Conservation (phyloP, 1,140 invertebrate genomes). For the Drosophila pruinosa region DNA sequence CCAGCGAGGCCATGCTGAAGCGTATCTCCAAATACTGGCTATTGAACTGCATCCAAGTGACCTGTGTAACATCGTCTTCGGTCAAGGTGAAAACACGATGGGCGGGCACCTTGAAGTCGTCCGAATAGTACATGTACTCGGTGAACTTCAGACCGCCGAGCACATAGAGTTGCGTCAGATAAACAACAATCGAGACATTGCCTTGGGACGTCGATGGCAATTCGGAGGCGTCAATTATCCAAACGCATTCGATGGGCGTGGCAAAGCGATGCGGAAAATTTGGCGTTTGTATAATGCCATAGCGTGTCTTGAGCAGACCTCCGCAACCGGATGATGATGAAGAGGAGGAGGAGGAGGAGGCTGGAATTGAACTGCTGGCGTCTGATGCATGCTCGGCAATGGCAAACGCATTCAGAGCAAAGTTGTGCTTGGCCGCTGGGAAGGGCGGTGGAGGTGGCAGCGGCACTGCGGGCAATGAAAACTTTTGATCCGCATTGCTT, state of each 20-base stretch:
- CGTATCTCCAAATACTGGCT: constrained; percentile 91
- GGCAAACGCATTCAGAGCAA: constrained; percentile 64
- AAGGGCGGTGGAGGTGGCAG: constrained; percentile 73
- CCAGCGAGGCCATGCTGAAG: constrained; percentile 88
- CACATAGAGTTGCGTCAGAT: constrained; percentile 94
- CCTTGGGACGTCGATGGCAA: constrained; percentile 54
- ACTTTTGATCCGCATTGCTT: constrained; percentile 60
- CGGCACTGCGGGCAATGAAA: constrained; percentile 70
- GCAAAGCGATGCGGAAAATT: constrained; percentile 91
- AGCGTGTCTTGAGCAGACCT: constrained; percentile 85
- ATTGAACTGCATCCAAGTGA: constrained; percentile 87
- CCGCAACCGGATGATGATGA: constrained; percentile 84
- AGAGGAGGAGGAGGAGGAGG: background rate
- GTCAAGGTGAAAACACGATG: constrained; percentile 83
- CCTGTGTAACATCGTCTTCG: constrained; percentile 88
- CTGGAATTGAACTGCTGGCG: background rate
- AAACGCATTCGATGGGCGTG: constrained; percentile 92
- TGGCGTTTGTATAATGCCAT: constrained; percentile 90
- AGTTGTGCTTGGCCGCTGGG: constrained; percentile 57
- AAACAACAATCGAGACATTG: constrained; percentile 89
- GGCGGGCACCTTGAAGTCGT: constrained; percentile 87
- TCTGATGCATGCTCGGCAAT: constrained; percentile 30
- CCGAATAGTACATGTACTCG: constrained; percentile 92
- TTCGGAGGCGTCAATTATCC: constrained; percentile 92
- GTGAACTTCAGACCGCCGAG: constrained; percentile 91